phyloP scores from a whole-genome alignment of 2,888 invertebrate genomes.

The Hesperia comma region DNA sequence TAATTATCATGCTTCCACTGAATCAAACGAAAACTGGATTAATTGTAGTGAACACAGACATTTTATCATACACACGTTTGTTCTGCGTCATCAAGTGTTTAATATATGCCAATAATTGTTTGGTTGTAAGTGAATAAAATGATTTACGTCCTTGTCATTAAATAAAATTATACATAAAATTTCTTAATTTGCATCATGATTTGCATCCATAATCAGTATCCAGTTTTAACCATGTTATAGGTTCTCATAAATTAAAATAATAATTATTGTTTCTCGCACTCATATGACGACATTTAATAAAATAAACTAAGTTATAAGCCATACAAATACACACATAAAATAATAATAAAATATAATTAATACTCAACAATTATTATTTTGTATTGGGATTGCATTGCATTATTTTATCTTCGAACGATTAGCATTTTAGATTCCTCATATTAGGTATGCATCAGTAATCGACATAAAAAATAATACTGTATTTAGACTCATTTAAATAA shows the following conservation, averaged over 20 bases:
- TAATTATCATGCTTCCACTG: neutral
- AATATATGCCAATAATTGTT: too few relatives aligned
- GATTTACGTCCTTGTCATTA: neutral
- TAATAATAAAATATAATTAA: conserved; percentile 18
- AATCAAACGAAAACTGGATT: conserved; percentile 7
- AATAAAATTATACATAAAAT: neutral
- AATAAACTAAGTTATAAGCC: conserved; percentile 20
- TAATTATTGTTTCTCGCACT: conserved; percentile 30
- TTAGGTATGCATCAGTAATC: conserved; percentile 52
- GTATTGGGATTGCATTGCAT: conserved; percentile 11
- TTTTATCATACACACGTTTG: neutral
- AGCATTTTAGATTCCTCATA: conserved; percentile 48
- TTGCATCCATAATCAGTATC: neutral
- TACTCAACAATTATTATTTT: conserved; percentile 19
- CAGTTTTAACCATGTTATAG: neutral
- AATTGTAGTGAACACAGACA: neutral
- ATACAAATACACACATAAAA: conserved; percentile 26
- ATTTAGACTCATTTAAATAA: conserved; percentile 47
- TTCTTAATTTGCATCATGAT: neutral
- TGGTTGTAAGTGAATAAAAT: neutral
- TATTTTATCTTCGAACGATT: conserved; percentile 11
- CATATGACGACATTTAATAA: conserved; percentile 1
- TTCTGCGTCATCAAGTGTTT: too few relatives aligned
- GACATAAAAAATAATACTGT: conserved; percentile 64
- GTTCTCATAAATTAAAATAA: conserved; percentile 18